Conservation (phyloP, 2,888 invertebrate genomes). For the Caenorhabditis sinica region DNA sequence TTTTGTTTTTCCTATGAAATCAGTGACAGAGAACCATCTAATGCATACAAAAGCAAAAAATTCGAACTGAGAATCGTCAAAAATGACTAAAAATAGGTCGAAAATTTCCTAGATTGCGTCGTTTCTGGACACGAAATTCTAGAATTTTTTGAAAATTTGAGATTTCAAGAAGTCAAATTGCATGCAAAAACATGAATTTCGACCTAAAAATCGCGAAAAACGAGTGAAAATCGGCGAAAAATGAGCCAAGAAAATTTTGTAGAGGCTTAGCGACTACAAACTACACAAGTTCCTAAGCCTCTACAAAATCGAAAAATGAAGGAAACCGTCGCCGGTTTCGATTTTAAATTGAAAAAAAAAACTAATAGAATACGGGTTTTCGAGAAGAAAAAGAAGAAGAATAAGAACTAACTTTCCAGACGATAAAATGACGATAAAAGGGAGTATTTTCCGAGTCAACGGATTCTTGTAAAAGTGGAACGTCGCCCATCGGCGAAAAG, state of each 20-base stretch:
- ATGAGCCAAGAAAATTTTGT: neutral
- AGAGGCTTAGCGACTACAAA: constrained; percentile 1
- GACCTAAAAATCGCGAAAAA: neutral
- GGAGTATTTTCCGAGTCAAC: constrained; percentile 40
- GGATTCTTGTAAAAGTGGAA: constrained; percentile 17
- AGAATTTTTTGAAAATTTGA: too few relatives aligned
- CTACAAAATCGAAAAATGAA: neutral
- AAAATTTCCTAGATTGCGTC: too few relatives aligned
- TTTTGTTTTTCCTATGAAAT: neutral
- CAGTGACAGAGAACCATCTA: too few relatives aligned
- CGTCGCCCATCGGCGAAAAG: neutral
- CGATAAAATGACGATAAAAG: constrained; percentile 52
- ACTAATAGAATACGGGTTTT: neutral
- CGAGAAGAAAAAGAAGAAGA: neutral
- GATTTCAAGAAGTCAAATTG: too few relatives aligned
- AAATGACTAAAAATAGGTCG: neutral
- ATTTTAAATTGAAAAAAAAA: too few relatives aligned
- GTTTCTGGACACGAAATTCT: too few relatives aligned
- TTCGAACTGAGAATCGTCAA: neutral
- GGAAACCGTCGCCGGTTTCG: neutral
- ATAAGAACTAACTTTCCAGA: constrained; percentile 39
- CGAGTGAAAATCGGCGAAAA: neutral
- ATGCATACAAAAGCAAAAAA: neutral
- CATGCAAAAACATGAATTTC: too few relatives aligned
- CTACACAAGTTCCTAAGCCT: neutral